Conservation (phyloP, 2,888 invertebrate genomes). For the Lasioglossum zephyrum region DNA sequence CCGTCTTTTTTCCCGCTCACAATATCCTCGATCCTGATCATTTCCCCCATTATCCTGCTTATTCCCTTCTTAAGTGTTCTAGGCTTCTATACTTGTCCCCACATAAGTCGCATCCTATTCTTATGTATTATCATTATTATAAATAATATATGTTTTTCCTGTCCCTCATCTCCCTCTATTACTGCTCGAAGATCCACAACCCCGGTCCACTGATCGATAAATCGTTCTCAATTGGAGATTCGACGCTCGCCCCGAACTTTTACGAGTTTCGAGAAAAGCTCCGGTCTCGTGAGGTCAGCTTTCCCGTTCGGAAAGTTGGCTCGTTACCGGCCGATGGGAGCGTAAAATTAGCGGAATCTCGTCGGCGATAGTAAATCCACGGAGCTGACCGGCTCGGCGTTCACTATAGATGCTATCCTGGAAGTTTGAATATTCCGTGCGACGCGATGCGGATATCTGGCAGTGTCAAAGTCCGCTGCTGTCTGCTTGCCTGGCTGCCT, state of each 20-base stretch:
- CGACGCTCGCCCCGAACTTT: conserved; percentile 19
- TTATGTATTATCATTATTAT: not conserved
- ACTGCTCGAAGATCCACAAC: not conserved
- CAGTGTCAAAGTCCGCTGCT: not conserved
- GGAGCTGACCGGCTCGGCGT: conserved; percentile 58
- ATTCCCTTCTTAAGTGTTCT: too few species aligned
- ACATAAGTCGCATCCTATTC: too few species aligned
- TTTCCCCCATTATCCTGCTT: too few species aligned
- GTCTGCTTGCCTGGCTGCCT: not conserved
- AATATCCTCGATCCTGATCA: too few species aligned
- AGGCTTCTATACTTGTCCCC: too few species aligned
- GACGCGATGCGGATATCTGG: not conserved
- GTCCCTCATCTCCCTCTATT: not conserved
- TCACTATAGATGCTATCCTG: not conserved
- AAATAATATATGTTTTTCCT: not conserved
- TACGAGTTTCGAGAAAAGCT: conserved; percentile 28
- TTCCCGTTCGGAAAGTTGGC: conserved; percentile 32
- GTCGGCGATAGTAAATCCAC: conserved; percentile 68
- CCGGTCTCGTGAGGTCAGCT: conserved; percentile 47
- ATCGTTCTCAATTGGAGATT: conserved; percentile 11
- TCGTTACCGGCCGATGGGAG: conserved; percentile 58
- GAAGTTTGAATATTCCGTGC: not conserved
- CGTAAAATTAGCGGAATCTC: conserved; percentile 69
- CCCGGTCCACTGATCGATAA: conserved; percentile 1
- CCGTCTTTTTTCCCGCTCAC: too few species aligned